Evolutionary conservation across 2,888 invertebrate species (phyloP), one percentile per base, ranked within the genome.

Genomic region (Kuschelorhynchus macadamiae): DNA sequence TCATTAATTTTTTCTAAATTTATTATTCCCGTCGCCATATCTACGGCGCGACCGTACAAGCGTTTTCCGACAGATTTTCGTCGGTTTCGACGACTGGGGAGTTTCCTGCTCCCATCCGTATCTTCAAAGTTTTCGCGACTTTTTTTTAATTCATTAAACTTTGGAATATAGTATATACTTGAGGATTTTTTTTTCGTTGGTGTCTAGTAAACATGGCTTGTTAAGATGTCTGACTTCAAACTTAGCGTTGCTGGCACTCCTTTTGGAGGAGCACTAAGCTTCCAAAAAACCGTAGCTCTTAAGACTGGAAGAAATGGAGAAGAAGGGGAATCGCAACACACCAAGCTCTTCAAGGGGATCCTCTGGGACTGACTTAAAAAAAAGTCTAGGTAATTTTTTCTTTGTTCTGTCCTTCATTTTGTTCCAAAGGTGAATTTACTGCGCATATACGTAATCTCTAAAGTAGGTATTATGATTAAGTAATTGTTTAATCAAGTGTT

Each of bases 181-280:
- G 41, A 50, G 41, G 44, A n/a, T 49, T 82, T 81, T 82, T 86
- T 86, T 87, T 85, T 86, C 86, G 86, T 84, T 85, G 83, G 85
- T 84, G 83, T 84, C 84, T 83, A 79, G 87, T 85, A 88, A 91
- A 90, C 90, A 92, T 91, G 91, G 91, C 91, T 89, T 90, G 88
- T 88, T 92, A 90, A 90, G 88, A 92, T 92, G 92, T 91, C 89
- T 89, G 86, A 87, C 85, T 85, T 88, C 88, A 88, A 88, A 85
- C 85, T 87, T 87, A 84, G 85, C 85, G 86, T 86, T 85, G 87
- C 87, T 85, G 87, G 87, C 87, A 89, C 91, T 90, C 91, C 91
- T 87, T 85, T 88, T 88, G 91, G 91, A 87, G 88, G 87, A 88
- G 88, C 85, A 84, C 81, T 86, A 86, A 86, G 88, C 88, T 85